Evolutionary conservation across 2,113 vertebrate genomes (phyloP).

Genomic region (Chaenogobius annularis): DNA sequence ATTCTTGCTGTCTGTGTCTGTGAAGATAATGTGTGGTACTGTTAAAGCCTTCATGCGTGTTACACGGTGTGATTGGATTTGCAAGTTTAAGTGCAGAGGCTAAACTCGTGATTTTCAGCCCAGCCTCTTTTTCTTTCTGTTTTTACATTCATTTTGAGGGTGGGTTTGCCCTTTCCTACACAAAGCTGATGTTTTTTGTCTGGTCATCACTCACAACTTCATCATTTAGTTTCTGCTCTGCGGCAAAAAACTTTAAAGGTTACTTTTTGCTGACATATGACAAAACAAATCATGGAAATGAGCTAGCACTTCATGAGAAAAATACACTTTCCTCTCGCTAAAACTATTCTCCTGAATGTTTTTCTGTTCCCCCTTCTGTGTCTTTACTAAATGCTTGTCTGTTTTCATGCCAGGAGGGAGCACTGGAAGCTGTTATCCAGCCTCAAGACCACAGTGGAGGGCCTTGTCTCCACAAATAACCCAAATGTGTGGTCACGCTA

Average conservation of each 20-base stretch:
- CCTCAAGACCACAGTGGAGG: conserved; percentile 95
- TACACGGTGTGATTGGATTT: conserved; percentile 43
- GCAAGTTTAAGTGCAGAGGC: neutral
- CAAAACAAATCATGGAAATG: conserved; percentile 19
- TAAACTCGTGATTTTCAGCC: conserved; percentile 36
- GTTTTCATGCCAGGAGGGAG: conserved; percentile 79
- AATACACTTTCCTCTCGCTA: neutral
- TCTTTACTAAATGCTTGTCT: conserved; percentile 12
- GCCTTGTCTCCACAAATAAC: conserved; percentile 92
- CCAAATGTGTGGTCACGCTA: conserved; percentile 98
- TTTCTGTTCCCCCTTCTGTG: neutral
- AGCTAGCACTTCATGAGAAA: conserved; percentile 8
- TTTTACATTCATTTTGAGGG: neutral
- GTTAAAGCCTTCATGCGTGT: neutral
- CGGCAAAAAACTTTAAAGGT: neutral
- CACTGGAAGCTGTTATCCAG: conserved; percentile 94
- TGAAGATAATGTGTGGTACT: conserved; percentile 29
- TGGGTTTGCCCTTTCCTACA: too few relatives aligned
- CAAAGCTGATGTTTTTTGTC: neutral
- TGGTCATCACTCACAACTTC: neutral
- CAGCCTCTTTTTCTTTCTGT: neutral
- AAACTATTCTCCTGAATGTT: neutral
- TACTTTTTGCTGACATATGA: conserved; percentile 26
- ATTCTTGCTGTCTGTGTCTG: neutral
- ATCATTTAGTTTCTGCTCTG: neutral